Percentiles rank a stretch among this genome's conserved stretches.
These are phyloP conservation scores for Linnaemya vulpina DNA, from an alignment of 2,888 invertebrate species.

Conservation along the genomic window DNA sequence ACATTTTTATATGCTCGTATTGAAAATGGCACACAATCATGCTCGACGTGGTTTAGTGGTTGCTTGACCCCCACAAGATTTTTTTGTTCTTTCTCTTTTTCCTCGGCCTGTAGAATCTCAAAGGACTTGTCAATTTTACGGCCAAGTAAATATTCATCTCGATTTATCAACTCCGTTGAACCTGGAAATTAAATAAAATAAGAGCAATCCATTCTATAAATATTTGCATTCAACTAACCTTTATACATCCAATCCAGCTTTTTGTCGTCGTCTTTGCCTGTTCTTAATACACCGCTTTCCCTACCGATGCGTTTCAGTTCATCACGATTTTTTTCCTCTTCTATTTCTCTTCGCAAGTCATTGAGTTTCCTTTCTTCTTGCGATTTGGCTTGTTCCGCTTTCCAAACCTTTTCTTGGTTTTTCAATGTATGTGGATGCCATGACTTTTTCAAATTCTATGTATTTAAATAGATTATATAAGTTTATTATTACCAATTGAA, in stretches of 20 bases:
- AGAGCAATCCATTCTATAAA: not conserved
- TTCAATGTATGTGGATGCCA: constrained; percentile 91
- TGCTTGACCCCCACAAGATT: constrained; percentile 81
- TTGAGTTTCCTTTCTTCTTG: constrained; percentile 87
- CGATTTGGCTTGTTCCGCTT: constrained; percentile 89
- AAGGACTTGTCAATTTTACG: constrained; percentile 89
- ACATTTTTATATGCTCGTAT: constrained; percentile 84
- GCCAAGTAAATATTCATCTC: constrained; percentile 95
- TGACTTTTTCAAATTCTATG: constrained; percentile 89
- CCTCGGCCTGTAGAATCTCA: constrained; percentile 86
- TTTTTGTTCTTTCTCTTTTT: constrained; percentile 84
- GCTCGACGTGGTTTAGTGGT: constrained; percentile 87
- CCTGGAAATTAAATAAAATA: constrained; percentile 1
- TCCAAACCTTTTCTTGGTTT: constrained; percentile 91
- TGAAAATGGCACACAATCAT: constrained; percentile 91
- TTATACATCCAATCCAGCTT: constrained; percentile 96
- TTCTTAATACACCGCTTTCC: constrained; percentile 84
- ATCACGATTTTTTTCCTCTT: constrained; percentile 87
- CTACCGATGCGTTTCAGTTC: constrained; percentile 86
- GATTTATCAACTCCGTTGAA: constrained; percentile 84
- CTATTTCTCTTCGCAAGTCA: constrained; percentile 87
- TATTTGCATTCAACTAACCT: constrained; percentile 79
- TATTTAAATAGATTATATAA: constrained; percentile 3
- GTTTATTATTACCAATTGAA: not conserved
- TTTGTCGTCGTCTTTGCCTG: constrained; percentile 83